Base-by-base conservation (phyloP, 2,888 invertebrate species). In the Drosophila testacea region DNA sequence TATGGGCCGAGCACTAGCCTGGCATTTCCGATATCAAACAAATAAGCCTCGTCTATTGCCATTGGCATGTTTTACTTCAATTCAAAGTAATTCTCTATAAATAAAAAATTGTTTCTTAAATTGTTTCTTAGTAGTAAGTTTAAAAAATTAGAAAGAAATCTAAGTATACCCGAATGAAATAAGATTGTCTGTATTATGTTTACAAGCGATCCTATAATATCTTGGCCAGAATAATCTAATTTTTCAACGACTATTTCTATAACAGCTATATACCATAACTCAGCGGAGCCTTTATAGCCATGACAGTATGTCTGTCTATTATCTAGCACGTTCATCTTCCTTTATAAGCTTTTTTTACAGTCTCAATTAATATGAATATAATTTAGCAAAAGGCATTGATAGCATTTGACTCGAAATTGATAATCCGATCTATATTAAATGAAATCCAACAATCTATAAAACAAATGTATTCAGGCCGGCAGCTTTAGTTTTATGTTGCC, bases 1-100 rank as follows among this genome's bases (percentile, higher is more conserved):
- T 22, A 22, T 22, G 32, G 56, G 10, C 11, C 4, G 41, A 39
- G 42, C 22, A 30, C 16, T 46, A 50, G 63, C 52, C 59, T 41
- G 66, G 44, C 56, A 52, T 65, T 47, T 64, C 68, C 64, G 55
- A 61, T 42, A 28, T 30, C 6, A 36, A 39, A 44, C 28, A 42
- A 30, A 28, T n/a, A 47, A 47, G 32, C 6, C 10, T 30, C 39
- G 2, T 39, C 51, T 51, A n/a, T 42, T 22, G 3, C 22, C 16
- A 9, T 41, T 41, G 9, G 9, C 41, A 16, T 16, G 6, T 50
- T 22, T 11, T 11, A 34, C 11, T 34, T 22, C 1, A 50, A 11
- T 22, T 50, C 22, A 11, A 38, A 32, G 32, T 32, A 42, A 32
- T 54, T 30, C 30, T 30, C 1, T 0, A 30, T 32, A 1, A 7